phyloP scores from a whole-genome alignment of 2,797 vertebrate species.

The Anguilla marmorata region DNA sequence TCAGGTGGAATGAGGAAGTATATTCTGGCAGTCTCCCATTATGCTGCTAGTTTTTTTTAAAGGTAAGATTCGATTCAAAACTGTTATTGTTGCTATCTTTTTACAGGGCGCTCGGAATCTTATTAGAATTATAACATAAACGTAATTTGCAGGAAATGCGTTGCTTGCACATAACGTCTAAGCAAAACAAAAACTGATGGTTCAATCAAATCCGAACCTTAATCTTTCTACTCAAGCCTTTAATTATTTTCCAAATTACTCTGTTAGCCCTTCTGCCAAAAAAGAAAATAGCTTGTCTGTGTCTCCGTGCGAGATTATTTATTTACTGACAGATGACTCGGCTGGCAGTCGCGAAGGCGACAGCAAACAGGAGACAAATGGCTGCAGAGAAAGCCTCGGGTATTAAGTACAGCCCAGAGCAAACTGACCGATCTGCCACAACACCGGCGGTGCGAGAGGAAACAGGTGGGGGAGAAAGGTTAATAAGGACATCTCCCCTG shows the following conservation, averaged over 20 bases:
- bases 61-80: slow-evolving; percentile 12
- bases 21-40: not conserved
- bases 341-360: slow-evolving; percentile 14
- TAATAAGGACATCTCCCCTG: slow-evolving; percentile 64
- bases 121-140: slow-evolving; percentile 25
- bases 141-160: slow-evolving; percentile 14
- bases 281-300: slow-evolving; percentile 9
- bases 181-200: slow-evolving; percentile 1
- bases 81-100: not conserved
- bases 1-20: slow-evolving; percentile 31
- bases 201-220: slow-evolving; percentile 27
- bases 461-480: slow-evolving; percentile 54
- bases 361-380: slow-evolving; percentile 31
- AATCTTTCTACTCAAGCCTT: slow-evolving; percentile 31
- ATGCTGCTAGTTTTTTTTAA: not conserved
- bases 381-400: slow-evolving; percentile 23
- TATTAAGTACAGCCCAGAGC: slow-evolving; percentile 30
- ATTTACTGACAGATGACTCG: slow-evolving; percentile 34
- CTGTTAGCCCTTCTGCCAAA: slow-evolving; percentile 27
- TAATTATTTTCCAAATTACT: slow-evolving; percentile 35
- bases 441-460: not conserved
- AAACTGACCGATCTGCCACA: slow-evolving; percentile 38
- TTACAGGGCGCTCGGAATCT: slow-evolving; percentile 16
- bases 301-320: slow-evolving; percentile 32
- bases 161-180: not conserved